Evolutionary conservation across 2,797 vertebrate species (phyloP).

Genomic region (Labroides dimidiatus): DNA sequence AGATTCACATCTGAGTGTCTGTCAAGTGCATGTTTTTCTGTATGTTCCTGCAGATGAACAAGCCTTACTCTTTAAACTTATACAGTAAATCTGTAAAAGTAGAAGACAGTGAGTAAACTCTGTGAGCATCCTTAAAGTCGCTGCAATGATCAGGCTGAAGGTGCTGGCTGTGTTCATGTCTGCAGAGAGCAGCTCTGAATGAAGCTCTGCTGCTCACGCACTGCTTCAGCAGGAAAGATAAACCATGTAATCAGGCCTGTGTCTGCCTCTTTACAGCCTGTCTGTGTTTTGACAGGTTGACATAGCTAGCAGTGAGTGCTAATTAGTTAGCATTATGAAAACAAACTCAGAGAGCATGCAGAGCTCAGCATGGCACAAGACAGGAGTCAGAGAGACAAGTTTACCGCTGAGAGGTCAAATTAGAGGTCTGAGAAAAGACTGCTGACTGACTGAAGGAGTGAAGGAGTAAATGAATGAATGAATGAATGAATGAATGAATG

Average conservation of each 20-base stretch:
- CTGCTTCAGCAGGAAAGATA: constrained; percentile 46
- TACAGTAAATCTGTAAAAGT: no score
- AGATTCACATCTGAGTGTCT: no score
- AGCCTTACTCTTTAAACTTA: no score
- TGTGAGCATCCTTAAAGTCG: no score
- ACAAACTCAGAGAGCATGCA: constrained; percentile 34
- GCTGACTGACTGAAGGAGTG: no score
- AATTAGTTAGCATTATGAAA: constrained; percentile 56
- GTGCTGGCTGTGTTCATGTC: constrained; percentile 48
- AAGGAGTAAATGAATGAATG: no score
- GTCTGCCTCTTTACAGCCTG: constrained; percentile 30
- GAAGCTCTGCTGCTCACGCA: constrained; percentile 20
- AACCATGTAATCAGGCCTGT: constrained; percentile 56
- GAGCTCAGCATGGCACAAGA: background rate
- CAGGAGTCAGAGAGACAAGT: constrained; percentile 4
- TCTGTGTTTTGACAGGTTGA: constrained; percentile 48
- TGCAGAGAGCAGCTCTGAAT: constrained; percentile 45
- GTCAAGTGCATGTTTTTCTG: no score
- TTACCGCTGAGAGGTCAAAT: constrained; percentile 11
- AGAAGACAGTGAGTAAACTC: no score
- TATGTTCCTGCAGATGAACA: no score
- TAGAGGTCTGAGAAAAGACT: no score
- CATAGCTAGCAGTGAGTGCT: constrained; percentile 30
- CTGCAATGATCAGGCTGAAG: no score
- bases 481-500: no score